Base-by-base conservation (phyloP, 2,888 invertebrate species). In the Zhuqinia jingwanae region DNA sequence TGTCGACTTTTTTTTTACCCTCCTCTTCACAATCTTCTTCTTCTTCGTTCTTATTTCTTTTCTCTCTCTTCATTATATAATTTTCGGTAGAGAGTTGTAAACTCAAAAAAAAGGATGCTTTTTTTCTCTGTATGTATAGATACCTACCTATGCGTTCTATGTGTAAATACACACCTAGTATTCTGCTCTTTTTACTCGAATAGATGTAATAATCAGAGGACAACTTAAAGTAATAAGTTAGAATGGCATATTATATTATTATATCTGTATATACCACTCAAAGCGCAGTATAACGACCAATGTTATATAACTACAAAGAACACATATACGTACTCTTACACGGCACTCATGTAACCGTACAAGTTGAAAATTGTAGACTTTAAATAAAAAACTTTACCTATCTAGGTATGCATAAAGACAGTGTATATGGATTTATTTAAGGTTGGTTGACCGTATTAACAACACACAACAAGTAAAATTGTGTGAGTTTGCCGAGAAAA, bases 161-260 rank as follows among this genome's bases (percentile, higher is more conserved):
- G 20, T 56, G 56, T 20, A n/a, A 17, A 45, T 47, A 36, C 36
- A 36, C 8, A 36, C 36, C 5, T 36, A 25, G 56, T 77, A 13
- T 15, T 17, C 20, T 47, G 13, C 68, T 53, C 22, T 68, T 36
- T 36, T 8, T 36, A 53, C 30, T 56, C 58, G 76, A 58, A 76
- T 53, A 17, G 76, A 76, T 36, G 76, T 20, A 56, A 36, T 56
- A 76, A 76, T 76, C 76, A 76, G 76, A 58, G 20, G 76, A 27
- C 36, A 56, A 6, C 58, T 76, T 58, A 15, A 76, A 50, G 25
- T 17, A 47, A 50, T 73, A 73, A 25, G 36, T 36, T 36, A 36
- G 36, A 36, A 36, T 36, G 36, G 36, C 36, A 36, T 36, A 36
- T 20, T 8, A 22, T 10, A 36, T 36, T 27, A 13, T 27, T 63